Evolutionary conservation across 1,140 invertebrate species (phyloP).

Genomic region (Anagrus nilaparvatae): DNA sequence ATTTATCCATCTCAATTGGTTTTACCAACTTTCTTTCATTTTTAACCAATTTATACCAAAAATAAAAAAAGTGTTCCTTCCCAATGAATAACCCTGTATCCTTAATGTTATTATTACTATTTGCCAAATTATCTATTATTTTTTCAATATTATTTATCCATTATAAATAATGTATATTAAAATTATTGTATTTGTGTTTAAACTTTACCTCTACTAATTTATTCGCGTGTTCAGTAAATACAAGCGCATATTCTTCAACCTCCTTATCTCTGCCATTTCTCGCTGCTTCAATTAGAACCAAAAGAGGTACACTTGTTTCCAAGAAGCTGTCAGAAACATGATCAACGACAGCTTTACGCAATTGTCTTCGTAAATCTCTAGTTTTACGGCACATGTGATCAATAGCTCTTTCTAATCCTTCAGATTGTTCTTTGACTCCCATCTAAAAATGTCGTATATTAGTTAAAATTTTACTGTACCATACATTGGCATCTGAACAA

Average conservation of each 20-base stretch:
- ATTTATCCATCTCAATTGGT: no score
- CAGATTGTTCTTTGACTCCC: slow-evolving; percentile 81
- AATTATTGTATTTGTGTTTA: not conserved
- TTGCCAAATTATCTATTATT: no score
- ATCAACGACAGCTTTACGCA: slow-evolving; percentile 97
- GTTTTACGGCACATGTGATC: slow-evolving; percentile 97
- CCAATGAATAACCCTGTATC: no score
- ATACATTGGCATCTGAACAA: no score
- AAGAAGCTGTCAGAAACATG: slow-evolving; percentile 98
- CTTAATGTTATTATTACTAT: no score
- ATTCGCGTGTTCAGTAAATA: slow-evolving; percentile 93
- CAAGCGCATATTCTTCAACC: slow-evolving; percentile 76
- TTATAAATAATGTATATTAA: not conserved
- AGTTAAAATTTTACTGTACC: no score
- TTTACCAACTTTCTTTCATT: no score
- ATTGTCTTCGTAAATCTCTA: slow-evolving; percentile 79
- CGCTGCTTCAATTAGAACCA: slow-evolving; percentile 93
- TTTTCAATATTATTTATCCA: not conserved
- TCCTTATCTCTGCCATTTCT: slow-evolving; percentile 88
- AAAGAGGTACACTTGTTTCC: slow-evolving; percentile 90
- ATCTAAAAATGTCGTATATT: no score
- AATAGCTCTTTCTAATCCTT: slow-evolving; percentile 83
- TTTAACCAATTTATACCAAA: no score
- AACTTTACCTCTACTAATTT: slow-evolving; percentile 85
- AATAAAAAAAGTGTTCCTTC: no score